Base-by-base conservation (phyloP, 2,797 vertebrate genomes). In the Anguilla megastoma region DNA sequence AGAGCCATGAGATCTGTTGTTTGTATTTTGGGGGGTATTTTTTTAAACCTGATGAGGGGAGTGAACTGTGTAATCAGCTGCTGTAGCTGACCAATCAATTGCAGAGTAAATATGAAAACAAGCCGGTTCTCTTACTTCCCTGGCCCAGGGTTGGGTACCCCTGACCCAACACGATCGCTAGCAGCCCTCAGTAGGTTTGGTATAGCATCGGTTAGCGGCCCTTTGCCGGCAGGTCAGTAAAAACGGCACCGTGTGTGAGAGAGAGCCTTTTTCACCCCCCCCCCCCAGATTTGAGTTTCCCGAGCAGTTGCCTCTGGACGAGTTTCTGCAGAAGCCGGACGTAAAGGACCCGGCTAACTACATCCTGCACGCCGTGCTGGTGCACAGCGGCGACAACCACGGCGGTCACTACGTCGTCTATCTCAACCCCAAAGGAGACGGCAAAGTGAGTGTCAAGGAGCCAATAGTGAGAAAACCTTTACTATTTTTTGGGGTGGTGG, bases 331-430 rank as follows among this genome's bases (percentile, higher is more conserved):
- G 95, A 99, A 99, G 96, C 96, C 97, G 24, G 99, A 99, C 90
- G 97, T 97, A 56, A 99, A 99, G 96, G 99, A 99, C 92, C 97
- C 98, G 7, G 99, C 99, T 24, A 99, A 99, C 95, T 99, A 99
- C 93, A 99, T 99, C 90, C 96, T 99, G 84, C 99, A 99, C 0
- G 98, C 98, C 1, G 99, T 99, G 90, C 95, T 99, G 36, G 99
- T 99, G 86, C 99, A 99, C 94, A 99, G 98, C 89, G 99, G 99
- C 76, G 99, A 99, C 95, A 99, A 99, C 96, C 99, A 99, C 60
- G 98, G 98, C 0, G 99, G 99, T 92, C 99, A 99, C 95, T 99
- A 99, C 0, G 98, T 99, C 95, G 99, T 99, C 95, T 99, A 99
- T 94, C 97, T 99, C 89, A 99, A 99, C 93, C 98, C 99, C 71